Evolutionary conservation across 2,888 invertebrate genomes (phyloP).

Genomic region (Cynaeus angustus): DNA sequence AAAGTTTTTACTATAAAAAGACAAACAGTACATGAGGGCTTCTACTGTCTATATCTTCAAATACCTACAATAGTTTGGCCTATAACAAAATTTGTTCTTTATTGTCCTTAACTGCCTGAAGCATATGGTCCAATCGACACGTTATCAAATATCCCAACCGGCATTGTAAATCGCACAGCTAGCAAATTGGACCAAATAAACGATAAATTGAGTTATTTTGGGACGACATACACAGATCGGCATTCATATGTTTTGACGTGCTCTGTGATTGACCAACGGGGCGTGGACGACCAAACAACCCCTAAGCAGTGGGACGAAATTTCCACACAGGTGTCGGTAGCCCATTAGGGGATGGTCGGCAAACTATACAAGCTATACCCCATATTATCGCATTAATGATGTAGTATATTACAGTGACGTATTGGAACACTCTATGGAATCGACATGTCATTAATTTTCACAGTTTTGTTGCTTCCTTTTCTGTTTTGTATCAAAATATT

Average conservation of each 20-base stretch:
- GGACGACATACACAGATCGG: conserved; percentile 52
- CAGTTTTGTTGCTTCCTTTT: neutral
- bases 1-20: too few relatives aligned
- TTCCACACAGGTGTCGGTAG: conserved; percentile 48
- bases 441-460: conserved; percentile 26
- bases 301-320: conserved; percentile 46
- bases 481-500: neutral
- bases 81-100: too few relatives aligned
- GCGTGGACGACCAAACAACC: conserved; percentile 52
- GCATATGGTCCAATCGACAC: conserved; percentile 33
- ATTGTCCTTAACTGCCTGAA: conserved; percentile 17
- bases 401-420: conserved; percentile 55
- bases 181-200: conserved; percentile 51
- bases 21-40: too few relatives aligned
- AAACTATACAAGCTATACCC: conserved; percentile 33
- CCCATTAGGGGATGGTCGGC: conserved; percentile 52
- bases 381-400: conserved; percentile 55
- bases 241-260: conserved; percentile 58
- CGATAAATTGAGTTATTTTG: conserved; percentile 61
- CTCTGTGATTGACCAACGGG: conserved; percentile 59
- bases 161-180: conserved; percentile 19
- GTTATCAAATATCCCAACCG: conserved; percentile 20
- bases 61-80: too few relatives aligned
- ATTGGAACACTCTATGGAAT: conserved; percentile 22
- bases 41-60: too few relatives aligned